Evolutionary conservation across 2,797 vertebrate genomes (phyloP).

Genomic region (Sternotherus odoratus): DNA sequence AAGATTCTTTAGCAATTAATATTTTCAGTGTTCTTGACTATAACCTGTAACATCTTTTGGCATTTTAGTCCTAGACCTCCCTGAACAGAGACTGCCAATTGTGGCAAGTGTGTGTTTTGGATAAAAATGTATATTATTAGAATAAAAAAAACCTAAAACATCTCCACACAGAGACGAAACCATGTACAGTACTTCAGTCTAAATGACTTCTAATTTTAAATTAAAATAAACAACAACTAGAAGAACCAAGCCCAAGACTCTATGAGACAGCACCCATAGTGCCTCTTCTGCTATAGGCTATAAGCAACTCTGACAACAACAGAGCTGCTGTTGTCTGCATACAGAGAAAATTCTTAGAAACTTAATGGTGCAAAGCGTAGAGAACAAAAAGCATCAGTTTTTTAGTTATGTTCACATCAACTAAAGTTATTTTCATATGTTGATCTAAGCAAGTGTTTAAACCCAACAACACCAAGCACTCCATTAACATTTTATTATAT

Average conservation of each 20-base stretch:
- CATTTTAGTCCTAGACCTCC: not conserved
- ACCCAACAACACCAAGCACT: rapidly evolving
- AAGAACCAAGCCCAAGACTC: not conserved
- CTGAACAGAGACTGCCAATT: rapidly evolving
- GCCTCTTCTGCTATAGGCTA: not conserved
- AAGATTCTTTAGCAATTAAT: not conserved
- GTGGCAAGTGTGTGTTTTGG: not conserved
- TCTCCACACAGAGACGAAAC: not conserved
- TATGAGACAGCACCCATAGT: not conserved
- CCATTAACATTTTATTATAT: not conserved
- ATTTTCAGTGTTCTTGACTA: not conserved
- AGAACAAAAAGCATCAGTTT: not conserved
- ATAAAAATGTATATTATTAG: not conserved
- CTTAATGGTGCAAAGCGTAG: not conserved
- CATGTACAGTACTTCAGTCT: rapidly evolving
- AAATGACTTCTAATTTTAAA: not conserved
- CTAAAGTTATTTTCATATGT: not conserved
- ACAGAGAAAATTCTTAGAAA: not conserved
- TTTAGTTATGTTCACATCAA: not conserved
- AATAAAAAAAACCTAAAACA: not conserved
- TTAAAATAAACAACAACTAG: not conserved
- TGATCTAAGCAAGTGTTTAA: not conserved
- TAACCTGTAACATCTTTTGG: not conserved
- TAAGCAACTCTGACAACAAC: not conserved
- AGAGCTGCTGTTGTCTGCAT: not conserved